Base-by-base conservation (phyloP, 2,888 invertebrate genomes). In the Pterostichus madidus region DNA sequence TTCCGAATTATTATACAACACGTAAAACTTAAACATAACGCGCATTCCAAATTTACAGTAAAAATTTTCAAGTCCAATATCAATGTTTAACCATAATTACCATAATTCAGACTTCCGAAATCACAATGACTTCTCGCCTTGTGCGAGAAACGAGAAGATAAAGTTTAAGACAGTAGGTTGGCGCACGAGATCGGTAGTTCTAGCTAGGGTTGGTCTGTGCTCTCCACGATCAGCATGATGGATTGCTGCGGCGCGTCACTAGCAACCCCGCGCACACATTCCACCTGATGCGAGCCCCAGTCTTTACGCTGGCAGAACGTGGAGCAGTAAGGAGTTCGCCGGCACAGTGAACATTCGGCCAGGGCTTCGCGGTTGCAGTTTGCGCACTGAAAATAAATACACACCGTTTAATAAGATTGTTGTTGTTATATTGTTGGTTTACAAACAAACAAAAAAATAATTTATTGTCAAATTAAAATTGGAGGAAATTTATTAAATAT, bases 271-370 rank as follows among this genome's bases (percentile, higher is more conserved):
- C 95, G 92, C 53, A 96, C 94, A 88, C 96, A 96, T 89, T 96
- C 96, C 84, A 96, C 95, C 89, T 96, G 96, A 90, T 95, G 97
- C 52, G 95, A 93, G 13, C 93, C 94, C 97, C 97, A 97, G 90
- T 97, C 97, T 89, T 96, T 97, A 85, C 96, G 93, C 90, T 97
- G 97, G 89, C 97, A 97, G 90, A 96, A 97, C 2, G 95, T 96
- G 6, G 97, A 96, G 89, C 97, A 97, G 89, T 97, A 97, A 8
- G 96, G 96, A 11, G 96, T 96, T 84, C 95, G 93, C 76, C 96
- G 93, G 87, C 97, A 97, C 53, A 96, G 90, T 0, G 97, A 97
- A 89, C 97, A 97, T 89, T 97, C 96, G 0, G 96, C 96, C 75
- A 95, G 93, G 8, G 97, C 97, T 88, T 96, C 96, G 84, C 97